These are phyloP conservation scores for Drosophila paracracens DNA, from an alignment of 2,888 invertebrate genomes.

Conservation along the genomic window DNA sequence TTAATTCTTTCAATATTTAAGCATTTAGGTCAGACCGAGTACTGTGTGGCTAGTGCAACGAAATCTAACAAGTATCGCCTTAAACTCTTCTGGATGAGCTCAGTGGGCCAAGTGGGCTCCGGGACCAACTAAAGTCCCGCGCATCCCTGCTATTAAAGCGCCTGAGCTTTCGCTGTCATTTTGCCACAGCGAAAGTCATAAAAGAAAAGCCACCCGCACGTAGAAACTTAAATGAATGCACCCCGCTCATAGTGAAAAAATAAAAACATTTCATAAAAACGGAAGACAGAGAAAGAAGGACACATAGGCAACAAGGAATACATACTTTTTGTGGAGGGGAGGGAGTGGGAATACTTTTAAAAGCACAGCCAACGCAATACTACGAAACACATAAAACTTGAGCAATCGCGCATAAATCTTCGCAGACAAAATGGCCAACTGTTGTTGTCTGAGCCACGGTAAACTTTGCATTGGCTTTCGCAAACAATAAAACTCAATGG, in stretches of 20 bases:
- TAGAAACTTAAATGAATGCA: constrained; percentile 46
- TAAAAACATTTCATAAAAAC: not conserved
- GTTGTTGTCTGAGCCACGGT: constrained; percentile 34
- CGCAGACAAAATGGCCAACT: constrained; percentile 78
- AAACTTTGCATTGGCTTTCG: constrained; percentile 49
- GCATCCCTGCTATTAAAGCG: constrained; percentile 26
- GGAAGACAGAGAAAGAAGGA: not conserved
- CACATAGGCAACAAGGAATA: not conserved
- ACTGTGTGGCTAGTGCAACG: constrained; percentile 19
- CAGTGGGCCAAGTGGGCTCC: constrained; percentile 19
- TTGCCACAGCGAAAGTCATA: constrained; percentile 49
- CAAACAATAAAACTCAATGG: constrained; percentile 65
- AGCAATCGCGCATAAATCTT: constrained; percentile 73
- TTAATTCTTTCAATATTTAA: constrained; percentile 1
- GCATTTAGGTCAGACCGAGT: constrained; percentile 3
- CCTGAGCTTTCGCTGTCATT: constrained; percentile 35
- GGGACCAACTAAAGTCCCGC: constrained; percentile 19
- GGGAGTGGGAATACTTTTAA: constrained; percentile 22
- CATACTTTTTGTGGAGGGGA: not conserved
- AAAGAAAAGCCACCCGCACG: constrained; percentile 31
- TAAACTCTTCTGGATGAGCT: constrained; percentile 24
- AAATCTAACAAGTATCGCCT: constrained; percentile 37
- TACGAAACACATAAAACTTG: constrained; percentile 67
- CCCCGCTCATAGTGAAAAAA: constrained; percentile 54
- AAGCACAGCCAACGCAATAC: constrained; percentile 48